A percentile compares a stretch with the other conserved stretches of the same genome.
Evolutionary conservation across 2,113 vertebrate species (phyloP).

Genomic region (Oryzias javanicus): DNA sequence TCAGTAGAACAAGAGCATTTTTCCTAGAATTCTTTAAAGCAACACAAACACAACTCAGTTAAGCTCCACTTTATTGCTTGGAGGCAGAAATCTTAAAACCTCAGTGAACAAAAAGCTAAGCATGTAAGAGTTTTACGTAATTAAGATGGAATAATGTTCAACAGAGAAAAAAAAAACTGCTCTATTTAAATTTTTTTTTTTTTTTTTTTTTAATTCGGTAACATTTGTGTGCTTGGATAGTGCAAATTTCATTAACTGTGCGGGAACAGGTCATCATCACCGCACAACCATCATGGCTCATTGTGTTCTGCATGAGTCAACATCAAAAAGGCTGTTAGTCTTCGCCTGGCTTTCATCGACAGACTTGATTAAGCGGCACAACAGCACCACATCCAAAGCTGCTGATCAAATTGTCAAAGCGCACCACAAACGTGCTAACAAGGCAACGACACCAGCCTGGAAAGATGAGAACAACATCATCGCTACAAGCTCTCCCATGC

Average conservation of each 20-base stretch:
- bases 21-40: not conserved
- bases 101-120: not conserved
- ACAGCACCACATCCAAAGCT: constrained; percentile 29
- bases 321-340: constrained; percentile 34
- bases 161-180: constrained; percentile 1
- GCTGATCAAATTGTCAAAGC: constrained; percentile 65
- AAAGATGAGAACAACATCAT: constrained; percentile 59
- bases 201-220: not conserved
- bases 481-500: constrained; percentile 30
- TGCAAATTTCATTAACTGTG: not conserved
- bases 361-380: constrained; percentile 56
- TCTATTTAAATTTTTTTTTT: not conserved
- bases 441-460: constrained; percentile 30
- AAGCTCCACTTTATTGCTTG: not conserved
- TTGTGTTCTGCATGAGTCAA: constrained; percentile 25
- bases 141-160: not conserved
- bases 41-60: constrained; percentile 1
- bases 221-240: not conserved
- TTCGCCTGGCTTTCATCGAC: constrained; percentile 34
- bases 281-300: constrained; percentile 2
- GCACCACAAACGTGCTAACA: constrained; percentile 60
- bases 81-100: not conserved
- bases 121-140: not conserved
- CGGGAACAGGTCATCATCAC: constrained; percentile 4
- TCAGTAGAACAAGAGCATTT: not conserved